Conservation (phyloP, 2,888 invertebrate genomes). For the Drosophila multiciliata region DNA sequence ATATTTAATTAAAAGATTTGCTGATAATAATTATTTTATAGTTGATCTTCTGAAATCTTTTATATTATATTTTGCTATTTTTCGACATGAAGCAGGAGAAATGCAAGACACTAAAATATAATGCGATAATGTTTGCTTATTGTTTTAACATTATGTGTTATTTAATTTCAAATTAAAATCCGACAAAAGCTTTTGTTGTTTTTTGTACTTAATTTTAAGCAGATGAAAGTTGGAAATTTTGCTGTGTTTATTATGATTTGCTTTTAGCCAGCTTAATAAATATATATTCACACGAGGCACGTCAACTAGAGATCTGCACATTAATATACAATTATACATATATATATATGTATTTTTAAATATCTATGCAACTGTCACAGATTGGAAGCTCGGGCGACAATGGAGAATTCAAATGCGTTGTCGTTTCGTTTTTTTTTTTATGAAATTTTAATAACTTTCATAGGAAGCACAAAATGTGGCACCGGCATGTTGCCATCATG, state of each 20-base stretch:
- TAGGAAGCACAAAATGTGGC: conserved; percentile 29
- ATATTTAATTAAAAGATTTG: background rate
- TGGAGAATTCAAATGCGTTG: conserved; percentile 69
- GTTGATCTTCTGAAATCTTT: background rate
- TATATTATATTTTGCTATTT: background rate
- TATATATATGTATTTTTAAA: background rate
- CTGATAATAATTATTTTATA: background rate
- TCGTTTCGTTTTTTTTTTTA: conserved; percentile 54
- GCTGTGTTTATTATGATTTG: background rate
- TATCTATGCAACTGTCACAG: conserved; percentile 52
- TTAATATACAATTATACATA: conserved; percentile 6
- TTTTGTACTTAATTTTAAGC: background rate
- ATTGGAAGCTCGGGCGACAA: conserved; percentile 52
- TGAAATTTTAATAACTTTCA: conserved; percentile 78
- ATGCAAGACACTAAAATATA: background rate
- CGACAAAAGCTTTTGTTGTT: background rate
- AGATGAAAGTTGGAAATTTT: background rate
- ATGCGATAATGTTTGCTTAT: background rate
- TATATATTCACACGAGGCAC: conserved; percentile 53
- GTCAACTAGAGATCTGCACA: conserved; percentile 35
- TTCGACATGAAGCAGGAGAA: background rate
- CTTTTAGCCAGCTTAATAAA: conserved; percentile 43
- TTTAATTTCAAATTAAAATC: background rate
- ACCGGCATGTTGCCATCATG: conserved; percentile 57
- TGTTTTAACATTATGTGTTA: background rate